Base-by-base conservation (phyloP, 2,888 invertebrate species). In the Ligdia adustata region DNA sequence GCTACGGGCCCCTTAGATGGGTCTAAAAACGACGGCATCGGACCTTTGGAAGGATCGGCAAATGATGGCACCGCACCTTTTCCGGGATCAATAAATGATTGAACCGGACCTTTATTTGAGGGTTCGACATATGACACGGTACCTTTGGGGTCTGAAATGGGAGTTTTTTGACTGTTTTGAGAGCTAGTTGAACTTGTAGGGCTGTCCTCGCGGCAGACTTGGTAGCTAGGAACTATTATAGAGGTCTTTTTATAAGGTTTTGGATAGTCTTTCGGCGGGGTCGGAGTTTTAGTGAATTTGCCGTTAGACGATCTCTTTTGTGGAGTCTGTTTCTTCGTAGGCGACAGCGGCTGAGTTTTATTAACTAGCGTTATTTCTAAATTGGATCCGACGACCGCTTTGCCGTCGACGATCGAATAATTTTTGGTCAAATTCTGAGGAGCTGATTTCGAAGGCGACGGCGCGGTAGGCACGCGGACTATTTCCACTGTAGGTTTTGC, bases 281-380 rank as follows among this genome's bases (percentile, higher is more conserved):
- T 81, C 0, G 80, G 90, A 0, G 82, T 72, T 64, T 92, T 92
- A 0, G 89, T 73, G 53, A 91, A 92, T 63, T 92, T 92, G 0
- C 93, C 93, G 38, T 91, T 90, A 0, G 91, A 83, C 0, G 91
- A 82, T 9, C 92, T 67, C 37, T 92, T 92, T 26, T 91, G 91
- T 0, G 86, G 80, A 0, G 74, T 64, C 13, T 87, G 56, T 2
- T 72, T 74, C 1, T 80, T 81, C 0, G 64, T 57, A 0, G 78
- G 81, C 2, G 75, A 81, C 4, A 20, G 4, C 0, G 47, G 35
- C 29, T 71, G 75, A 0, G 71, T 72, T 38, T 92, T 91, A 45
- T 89, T 91, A 0, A 95, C 94, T 52, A 95, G 70, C 0, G 95
- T 95, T 14, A 95, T 95, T 69, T 95, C 95, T 39, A 95, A 72